A percentile compares a stretch with the other conserved stretches of the same genome.
phyloP scores from a whole-genome alignment of 2,797 vertebrate species.

The Vultur gryphus region DNA sequence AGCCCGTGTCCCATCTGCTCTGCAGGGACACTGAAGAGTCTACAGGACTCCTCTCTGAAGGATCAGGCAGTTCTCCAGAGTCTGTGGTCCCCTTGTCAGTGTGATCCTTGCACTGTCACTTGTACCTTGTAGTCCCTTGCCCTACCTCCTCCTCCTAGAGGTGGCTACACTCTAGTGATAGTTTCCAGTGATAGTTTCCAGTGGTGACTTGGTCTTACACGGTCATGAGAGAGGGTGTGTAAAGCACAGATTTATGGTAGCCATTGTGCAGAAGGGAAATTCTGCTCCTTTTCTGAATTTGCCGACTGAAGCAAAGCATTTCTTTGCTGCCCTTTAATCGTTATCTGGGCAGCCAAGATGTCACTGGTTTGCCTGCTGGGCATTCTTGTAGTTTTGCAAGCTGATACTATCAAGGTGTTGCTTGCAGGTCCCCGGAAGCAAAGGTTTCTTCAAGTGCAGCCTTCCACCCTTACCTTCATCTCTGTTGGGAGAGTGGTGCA shows the following conservation, averaged over 20 bases:
- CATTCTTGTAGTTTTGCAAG: neutral
- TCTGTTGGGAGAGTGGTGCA: neutral
- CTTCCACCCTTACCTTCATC: neutral
- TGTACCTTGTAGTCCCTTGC: neutral
- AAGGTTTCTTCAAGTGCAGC: neutral
- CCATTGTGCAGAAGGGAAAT: neutral
- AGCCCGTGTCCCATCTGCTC: neutral
- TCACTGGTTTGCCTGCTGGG: neutral
- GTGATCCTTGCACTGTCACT: neutral
- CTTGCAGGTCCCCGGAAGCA: neutral
- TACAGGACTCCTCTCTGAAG: neutral
- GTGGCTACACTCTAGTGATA: neutral
- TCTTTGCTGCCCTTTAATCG: neutral
- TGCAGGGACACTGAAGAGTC: neutral
- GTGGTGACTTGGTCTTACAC: neutral
- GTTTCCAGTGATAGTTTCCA: neutral
- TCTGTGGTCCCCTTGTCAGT: neutral
- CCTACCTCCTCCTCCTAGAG: neutral
- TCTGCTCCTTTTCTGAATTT: neutral
- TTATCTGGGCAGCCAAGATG: neutral
- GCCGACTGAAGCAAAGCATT: neutral
- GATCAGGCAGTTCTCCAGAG: neutral
- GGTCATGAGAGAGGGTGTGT: neutral
- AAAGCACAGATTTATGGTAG: neutral
- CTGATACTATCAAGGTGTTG: neutral